phyloP scores from a whole-genome alignment of 2,113 vertebrate species.

The Platichthys flesus region DNA sequence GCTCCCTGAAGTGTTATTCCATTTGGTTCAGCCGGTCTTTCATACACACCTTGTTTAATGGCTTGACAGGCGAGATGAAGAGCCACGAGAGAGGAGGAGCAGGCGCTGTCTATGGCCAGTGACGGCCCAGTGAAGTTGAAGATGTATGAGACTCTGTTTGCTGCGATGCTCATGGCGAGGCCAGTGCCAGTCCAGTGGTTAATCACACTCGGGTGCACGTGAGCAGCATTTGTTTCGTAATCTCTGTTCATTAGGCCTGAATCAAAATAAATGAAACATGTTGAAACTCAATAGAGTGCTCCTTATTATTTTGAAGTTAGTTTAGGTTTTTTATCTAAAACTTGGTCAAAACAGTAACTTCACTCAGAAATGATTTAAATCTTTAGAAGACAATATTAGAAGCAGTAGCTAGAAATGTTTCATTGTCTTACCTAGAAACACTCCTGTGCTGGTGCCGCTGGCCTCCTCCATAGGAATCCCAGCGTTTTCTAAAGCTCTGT shows the following conservation, averaged over 20 bases:
- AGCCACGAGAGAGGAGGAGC: slow-evolving; percentile 89
- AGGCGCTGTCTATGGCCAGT: slow-evolving; percentile 85
- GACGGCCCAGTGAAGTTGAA: slow-evolving; percentile 92
- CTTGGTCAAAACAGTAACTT: no score
- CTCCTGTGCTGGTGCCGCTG: slow-evolving; percentile 85
- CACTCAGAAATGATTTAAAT: no score
- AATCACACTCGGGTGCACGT: slow-evolving; percentile 66
- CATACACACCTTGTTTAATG: slow-evolving; percentile 86
- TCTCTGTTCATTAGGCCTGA: slow-evolving; percentile 90
- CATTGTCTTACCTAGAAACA: slow-evolving; percentile 81
- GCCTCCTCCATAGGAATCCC: slow-evolving; percentile 85
- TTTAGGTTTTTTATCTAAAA: no score
- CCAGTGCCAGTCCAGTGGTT: slow-evolving; percentile 86
- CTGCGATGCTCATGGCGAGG: slow-evolving; percentile 84
- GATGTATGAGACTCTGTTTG: slow-evolving; percentile 87
- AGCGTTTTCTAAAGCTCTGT: slow-evolving; percentile 86
- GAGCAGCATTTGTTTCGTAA: slow-evolving; percentile 78
- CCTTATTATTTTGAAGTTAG: not conserved
- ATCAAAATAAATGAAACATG: slow-evolving; percentile 7
- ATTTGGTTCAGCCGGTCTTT: not conserved
- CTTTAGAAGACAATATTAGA: no score
- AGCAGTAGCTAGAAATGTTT: not conserved
- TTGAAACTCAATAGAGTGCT: not conserved
- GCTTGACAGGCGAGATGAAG: slow-evolving; percentile 84
- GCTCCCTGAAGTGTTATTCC: no score